Evolutionary conservation across 35 echinoderm and acorn worm species (phyloP), one percentile per base, ranked within the genome.

Genomic region (Amphiura filiformis): DNA sequence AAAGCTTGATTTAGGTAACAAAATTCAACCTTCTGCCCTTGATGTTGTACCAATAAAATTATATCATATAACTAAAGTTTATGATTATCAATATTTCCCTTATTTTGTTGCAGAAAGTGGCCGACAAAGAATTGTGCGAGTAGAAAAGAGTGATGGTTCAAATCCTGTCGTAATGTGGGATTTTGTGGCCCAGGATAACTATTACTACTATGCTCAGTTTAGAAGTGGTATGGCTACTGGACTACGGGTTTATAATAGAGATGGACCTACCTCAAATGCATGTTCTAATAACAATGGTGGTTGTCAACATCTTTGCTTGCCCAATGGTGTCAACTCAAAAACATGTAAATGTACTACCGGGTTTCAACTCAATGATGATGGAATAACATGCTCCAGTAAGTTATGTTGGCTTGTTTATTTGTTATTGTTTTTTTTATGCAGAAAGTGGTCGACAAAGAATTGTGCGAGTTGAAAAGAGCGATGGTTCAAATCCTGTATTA

Each of bases 261-360:
- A 61, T 75, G 78, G 47, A 3, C 42, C 36, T 11, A 78, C 38
- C 1, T 78, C 56, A 34, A 94, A 94, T 39, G 64, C 40, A 5
- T 94, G 93, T 52, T 31, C 57, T 15, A n/a, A 39, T 23, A 90
- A 86, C 85, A 94, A 94, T 78, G 93, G 93, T 36, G 93, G 86
- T 1, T 94, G 93, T 36, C 77, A 81, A 65, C 83, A 90, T n/a
- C 42, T 90, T 31, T 94, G 93, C 75, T 78, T 94, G 20, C 88
- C 84, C 11, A 85, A 77, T n/a, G 84, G 93, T 38, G 49, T 31
- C 2, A 87, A 34, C 36, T 56, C 88, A 22, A 86, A 80, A 31
- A 78, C 70, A 28, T 94, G 93, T 70, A 57, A 41, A 20, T 94
- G 93, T 39, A 70, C 84, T 31, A 87, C 86, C 81, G 93, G 93